Base-by-base conservation (phyloP, 2,888 invertebrate species). In the Chymomyza amoena region DNA sequence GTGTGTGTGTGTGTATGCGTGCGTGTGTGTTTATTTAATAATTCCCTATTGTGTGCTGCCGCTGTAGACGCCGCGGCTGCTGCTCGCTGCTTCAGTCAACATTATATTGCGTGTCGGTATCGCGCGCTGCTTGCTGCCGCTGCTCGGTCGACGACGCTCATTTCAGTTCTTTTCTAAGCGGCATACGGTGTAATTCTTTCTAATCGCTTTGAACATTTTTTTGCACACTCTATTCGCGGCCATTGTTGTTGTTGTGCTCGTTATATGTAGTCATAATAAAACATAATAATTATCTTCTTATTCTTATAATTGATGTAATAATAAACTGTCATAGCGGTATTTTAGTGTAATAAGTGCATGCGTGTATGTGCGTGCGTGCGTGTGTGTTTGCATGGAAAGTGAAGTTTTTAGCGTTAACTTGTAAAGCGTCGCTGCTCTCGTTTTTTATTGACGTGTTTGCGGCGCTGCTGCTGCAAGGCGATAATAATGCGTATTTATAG, bases 141-240 rank as follows among this genome's bases (percentile, higher is more conserved):
- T 79, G 61, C 73, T 68, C 36, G 36, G 32, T 28, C 64, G 66
- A 66, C 70, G 68, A n/a, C 67, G 75, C 73, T 80, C 78, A 77
- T 25, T 89, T 89, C 82, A 90, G 90, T 90, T 90, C 90, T 90
- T 90, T 90, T 89, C 88, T 86, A 89, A 90, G 88, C 90, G 90
- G 90, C 90, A 85, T 80, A 87, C 87, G 87, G 90, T 90, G 89
- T 89, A 89, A 90, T 89, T 90, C 89, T 79, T 79, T 79, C 83
- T 84, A 87, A 85, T 87, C 87, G 81, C 74, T 77, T 69, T 72
- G 77, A 74, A 66, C 25, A 75, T 65, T 77, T 75, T 77, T 76
- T 45, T 45, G 39, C 39, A 45, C 39, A 13, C 39, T 2, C 13
- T 45, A 45, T 13, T 6, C 39, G 2, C 39, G 10, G 73, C 79